Percentiles rank a stretch among this genome's conserved stretches.
Evolutionary conservation across 2,113 vertebrate species (phyloP).

Genomic region (Odontesthes bonariensis): DNA sequence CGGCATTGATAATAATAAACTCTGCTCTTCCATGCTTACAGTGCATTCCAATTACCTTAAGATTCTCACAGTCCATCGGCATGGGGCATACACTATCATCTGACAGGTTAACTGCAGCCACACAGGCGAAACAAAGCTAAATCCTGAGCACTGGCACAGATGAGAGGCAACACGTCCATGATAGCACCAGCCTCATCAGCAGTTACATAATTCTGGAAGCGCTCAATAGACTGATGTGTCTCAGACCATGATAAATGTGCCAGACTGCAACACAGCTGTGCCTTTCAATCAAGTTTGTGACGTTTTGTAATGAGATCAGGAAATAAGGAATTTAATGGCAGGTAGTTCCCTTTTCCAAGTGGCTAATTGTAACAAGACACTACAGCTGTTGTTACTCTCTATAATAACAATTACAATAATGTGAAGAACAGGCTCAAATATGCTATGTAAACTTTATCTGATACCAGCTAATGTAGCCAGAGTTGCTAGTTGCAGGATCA

Average conservation of each 20-base stretch:
- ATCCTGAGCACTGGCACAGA: constrained; percentile 37
- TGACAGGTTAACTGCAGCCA: constrained; percentile 43
- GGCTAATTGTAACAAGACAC: not conserved
- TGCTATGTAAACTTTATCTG: not conserved
- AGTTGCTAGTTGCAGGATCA: not conserved
- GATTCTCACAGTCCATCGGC: constrained; percentile 35
- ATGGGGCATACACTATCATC: constrained; percentile 17
- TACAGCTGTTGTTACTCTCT: not conserved
- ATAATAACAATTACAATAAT: not conserved
- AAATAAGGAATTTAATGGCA: constrained; percentile 10
- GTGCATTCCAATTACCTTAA: constrained; percentile 30
- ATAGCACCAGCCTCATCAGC: constrained; percentile 35
- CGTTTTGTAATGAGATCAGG: constrained; percentile 6
- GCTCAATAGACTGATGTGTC: constrained; percentile 46
- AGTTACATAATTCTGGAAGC: constrained; percentile 48
- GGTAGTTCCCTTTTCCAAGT: constrained; percentile 2
- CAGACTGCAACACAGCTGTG: constrained; percentile 37
- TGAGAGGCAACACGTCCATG: constrained; percentile 54
- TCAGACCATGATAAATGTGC: constrained; percentile 23
- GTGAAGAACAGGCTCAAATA: not conserved
- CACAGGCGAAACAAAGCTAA: constrained; percentile 42
- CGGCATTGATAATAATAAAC: constrained; percentile 25
- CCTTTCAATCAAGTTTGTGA: constrained; percentile 34
- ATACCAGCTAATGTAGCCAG: not conserved
- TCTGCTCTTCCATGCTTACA: constrained; percentile 13